Evolutionary conservation across 1,140 invertebrate species (phyloP).

Genomic region (Cryptotermes secundus): DNA sequence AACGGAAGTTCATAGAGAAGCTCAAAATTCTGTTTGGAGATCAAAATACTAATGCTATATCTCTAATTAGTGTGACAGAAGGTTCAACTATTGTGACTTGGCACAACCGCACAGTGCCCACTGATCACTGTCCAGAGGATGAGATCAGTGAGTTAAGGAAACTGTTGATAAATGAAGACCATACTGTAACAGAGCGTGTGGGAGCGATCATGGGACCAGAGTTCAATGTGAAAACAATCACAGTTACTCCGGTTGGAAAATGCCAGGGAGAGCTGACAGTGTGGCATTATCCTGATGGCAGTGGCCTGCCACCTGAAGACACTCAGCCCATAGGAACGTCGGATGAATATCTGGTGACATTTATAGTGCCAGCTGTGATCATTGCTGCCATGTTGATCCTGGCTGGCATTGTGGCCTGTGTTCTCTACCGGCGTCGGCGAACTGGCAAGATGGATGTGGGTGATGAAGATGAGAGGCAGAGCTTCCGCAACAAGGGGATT

Average conservation of each 20-base stretch:
- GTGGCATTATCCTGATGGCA: conserved; percentile 48
- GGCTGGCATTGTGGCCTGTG: conserved; percentile 83
- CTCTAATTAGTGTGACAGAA: conserved; percentile 55
- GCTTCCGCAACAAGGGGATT: conserved; percentile 85
- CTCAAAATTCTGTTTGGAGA: conserved; percentile 73
- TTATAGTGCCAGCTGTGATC: conserved; percentile 85
- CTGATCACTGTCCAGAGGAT: conserved; percentile 70
- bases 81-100: conserved; percentile 72
- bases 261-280: conserved; percentile 64
- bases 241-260: conserved; percentile 65
- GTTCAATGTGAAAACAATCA: conserved; percentile 73
- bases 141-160: conserved; percentile 70
- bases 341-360: conserved; percentile 88
- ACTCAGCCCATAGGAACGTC: conserved; percentile 51
- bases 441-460: conserved; percentile 74
- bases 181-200: conserved; percentile 63
- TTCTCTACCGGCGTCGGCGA: conserved; percentile 78
- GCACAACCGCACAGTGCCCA: conserved; percentile 71
- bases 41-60: conserved; percentile 67
- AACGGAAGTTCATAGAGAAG: conserved; percentile 77
- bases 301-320: conserved; percentile 43
- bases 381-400: conserved; percentile 86
- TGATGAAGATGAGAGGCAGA: conserved; percentile 76
- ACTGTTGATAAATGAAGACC: conserved; percentile 65
- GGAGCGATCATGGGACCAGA: conserved; percentile 73